Evolutionary conservation across 2,888 invertebrate genomes (phyloP), one percentile per base, ranked within the genome.

Genomic region (Eueremaeus valkanovi): DNA sequence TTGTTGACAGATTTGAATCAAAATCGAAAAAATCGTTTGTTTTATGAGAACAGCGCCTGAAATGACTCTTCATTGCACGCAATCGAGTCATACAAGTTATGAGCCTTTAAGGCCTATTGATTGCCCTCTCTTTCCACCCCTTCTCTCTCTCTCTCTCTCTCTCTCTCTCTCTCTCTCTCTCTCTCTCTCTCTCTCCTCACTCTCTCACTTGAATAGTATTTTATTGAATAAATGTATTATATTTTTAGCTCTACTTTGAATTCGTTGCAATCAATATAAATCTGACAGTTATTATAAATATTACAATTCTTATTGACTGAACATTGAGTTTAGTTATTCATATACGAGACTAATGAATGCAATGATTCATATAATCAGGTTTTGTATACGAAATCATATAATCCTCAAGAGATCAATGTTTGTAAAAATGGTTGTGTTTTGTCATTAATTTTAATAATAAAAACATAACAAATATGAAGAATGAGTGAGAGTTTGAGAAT

Each of bases 21-120:
- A 45, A 13, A 13, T 45, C 11, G 6, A 11, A 31, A 31, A 58
- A 31, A 58, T 58, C 8, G n/a, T 8, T 51, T 21, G 21, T 24
- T 31, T 58, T 58, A 31, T 16, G 29, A 27, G 27, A 42, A 33
- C 24, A 3, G 70, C 70, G 40, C 68, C 70, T 70, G 70, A 70
- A 70, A 70, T 70, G 70, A 70, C 70, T 45, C 70, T 70, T 70
- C 24, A 70, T 21, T 27, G 70, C 45, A 70, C 42, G 16, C 29
- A 6, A 45, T 3, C 0, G 0, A 42, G n/a, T 40, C 24, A 27
- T 70, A 29, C 1, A 45, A 27, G 9, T 70, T 3, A 21, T 33
- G 21, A 36, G 36, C 11, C 16, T 36, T 36, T 36, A 5, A 36
- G 36, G 36, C 36, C 6, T 36, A 21, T 51, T 16, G 45, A 11